Conservation (phyloP, 2,888 invertebrate species). For the Ferrisia virgata region DNA sequence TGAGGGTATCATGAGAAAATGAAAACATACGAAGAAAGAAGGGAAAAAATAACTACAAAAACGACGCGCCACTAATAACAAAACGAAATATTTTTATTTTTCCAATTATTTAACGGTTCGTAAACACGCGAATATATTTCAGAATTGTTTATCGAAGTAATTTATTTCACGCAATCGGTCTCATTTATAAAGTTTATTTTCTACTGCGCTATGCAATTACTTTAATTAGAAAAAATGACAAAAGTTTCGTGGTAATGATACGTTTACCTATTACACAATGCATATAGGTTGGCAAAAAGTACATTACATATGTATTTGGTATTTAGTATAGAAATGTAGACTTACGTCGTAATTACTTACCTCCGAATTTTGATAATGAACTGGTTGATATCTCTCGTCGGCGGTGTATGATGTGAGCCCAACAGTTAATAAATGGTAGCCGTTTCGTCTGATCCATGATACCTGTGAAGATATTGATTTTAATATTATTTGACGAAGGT, state of each 20-base stretch:
- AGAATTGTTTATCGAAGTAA: slow-evolving; percentile 29
- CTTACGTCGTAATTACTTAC: too few relatives aligned
- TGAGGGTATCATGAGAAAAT: slow-evolving; percentile 7
- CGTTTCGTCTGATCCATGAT: slow-evolving; percentile 68
- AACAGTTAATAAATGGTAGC: slow-evolving; percentile 74
- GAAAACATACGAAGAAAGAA: not conserved
- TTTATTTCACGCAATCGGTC: slow-evolving; percentile 26
- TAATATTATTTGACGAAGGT: not conserved
- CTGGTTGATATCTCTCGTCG: slow-evolving; percentile 82
- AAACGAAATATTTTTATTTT: slow-evolving; percentile 27
- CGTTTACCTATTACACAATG: not conserved
- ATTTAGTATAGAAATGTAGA: too few relatives aligned
- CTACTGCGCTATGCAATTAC: not conserved
- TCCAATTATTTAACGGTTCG: slow-evolving; percentile 22
- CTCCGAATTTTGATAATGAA: slow-evolving; percentile 82
- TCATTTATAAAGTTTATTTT: not conserved
- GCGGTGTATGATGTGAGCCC: slow-evolving; percentile 84
- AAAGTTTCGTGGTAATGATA: not conserved
- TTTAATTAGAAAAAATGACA: slow-evolving; percentile 13
- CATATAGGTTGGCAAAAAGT: not conserved
- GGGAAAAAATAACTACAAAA: not conserved
- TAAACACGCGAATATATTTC: slow-evolving; percentile 20
- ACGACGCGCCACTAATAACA: not conserved
- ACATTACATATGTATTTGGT: too few relatives aligned
- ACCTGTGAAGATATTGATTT: slow-evolving; percentile 56